Base-by-base conservation (phyloP, 2,113 vertebrate genomes). In the Spea bombifrons region DNA sequence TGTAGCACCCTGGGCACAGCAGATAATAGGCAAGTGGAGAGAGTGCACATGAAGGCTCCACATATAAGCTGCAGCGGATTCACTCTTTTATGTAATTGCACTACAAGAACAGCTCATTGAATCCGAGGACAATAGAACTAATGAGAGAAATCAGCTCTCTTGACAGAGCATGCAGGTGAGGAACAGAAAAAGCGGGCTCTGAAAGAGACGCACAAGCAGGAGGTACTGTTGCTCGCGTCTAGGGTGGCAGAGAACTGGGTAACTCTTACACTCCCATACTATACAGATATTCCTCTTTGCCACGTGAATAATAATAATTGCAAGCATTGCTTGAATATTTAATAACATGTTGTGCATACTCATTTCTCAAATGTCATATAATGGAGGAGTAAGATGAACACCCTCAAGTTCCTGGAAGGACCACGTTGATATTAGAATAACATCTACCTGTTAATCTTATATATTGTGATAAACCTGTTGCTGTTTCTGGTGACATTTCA, bases 41-140 rank as follows among this genome's bases (percentile, higher is more conserved):
- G 61, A 55, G 63, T 45, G 15, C 48, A 78, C 68, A 78, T 1
- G 49, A 47, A 64, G 8, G 47, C 16, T 66, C 12, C 59, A 50
- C 45, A 66, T 43, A 57, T 67, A 67, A 59, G 52, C 17, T 52
- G 64, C 45, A 16, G 45, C 70, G 15, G 12, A 59, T 47, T 48
- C 44, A 13, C 53, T 73, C 15, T 45, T 52, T 66, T 45, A 44
- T 73, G 59, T 66, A 16, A 79, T 67, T 79, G 70, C 63, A 55
- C 43, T 16, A 48, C 6, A 73, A 66, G 52, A 48, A 67, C 65
- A 30, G 49, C 63, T 79, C 45, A 79, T 72, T 79, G 50, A 79
- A 71, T 45, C 10, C 7, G n/a, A 79, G 77, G 50, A 79, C 77
- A 79, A 79, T 79, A 70, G 63, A n/a, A 47, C 70, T 79, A 71